Conservation (phyloP, 2,888 invertebrate species). For the Alcis repandata region DNA sequence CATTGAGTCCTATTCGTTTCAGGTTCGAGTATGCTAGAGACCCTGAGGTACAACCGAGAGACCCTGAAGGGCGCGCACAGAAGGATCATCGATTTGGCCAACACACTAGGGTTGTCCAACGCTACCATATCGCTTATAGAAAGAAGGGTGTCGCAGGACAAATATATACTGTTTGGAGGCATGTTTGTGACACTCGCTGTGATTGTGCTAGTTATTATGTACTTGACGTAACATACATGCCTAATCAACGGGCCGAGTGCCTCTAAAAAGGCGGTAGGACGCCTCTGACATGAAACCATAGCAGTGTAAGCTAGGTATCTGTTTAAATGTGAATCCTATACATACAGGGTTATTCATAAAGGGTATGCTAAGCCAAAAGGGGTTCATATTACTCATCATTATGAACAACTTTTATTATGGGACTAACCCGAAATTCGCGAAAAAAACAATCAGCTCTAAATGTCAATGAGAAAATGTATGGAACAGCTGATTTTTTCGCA, state of each 20-base stretch:
- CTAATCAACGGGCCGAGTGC: neutral
- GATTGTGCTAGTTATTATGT: constrained; percentile 92
- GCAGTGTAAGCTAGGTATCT: no score
- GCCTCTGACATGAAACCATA: no score
- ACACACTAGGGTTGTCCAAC: constrained; percentile 96
- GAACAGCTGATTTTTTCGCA: no score
- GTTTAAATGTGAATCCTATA: no score
- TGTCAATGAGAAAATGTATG: no score
- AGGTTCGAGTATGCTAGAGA: constrained; percentile 92
- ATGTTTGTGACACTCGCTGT: constrained; percentile 93
- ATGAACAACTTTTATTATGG: no score
- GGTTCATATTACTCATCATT: no score
- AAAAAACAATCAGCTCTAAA: no score
- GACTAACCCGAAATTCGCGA: no score
- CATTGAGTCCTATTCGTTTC: constrained; percentile 48
- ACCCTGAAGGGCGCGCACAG: constrained; percentile 95
- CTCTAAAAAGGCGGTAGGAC: neutral
- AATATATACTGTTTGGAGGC: constrained; percentile 94
- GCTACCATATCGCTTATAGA: constrained; percentile 98
- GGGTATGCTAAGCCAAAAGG: no score
- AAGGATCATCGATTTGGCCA: constrained; percentile 95
- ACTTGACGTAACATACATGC: constrained; percentile 78
- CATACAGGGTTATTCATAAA: no score
- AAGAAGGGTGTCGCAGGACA: constrained; percentile 94
- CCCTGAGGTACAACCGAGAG: constrained; percentile 92